Base-by-base conservation (phyloP, 2,113 vertebrate genomes). In the Origma solitaria region DNA sequence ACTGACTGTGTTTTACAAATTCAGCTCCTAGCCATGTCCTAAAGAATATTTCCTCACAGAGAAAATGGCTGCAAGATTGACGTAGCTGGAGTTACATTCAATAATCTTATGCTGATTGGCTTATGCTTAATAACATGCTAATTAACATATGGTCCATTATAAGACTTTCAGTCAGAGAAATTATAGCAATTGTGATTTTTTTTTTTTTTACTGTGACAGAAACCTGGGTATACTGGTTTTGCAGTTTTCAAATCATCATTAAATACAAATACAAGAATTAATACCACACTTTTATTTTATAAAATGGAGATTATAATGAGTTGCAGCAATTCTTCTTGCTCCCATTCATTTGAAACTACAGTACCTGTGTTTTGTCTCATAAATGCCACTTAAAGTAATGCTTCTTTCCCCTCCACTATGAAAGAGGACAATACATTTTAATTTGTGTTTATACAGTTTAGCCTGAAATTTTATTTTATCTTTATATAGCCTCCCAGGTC, bases 81-180 rank as follows among this genome's bases (percentile, higher is more conserved):
- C 1, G 2, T 56, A 83, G 16, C 14, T n/a, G 23, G 7, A 68
- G 44, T 64, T 24, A 17, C 27, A 40, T 47, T 47, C 11, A 69
- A n/a, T 24, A 73, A 31, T 4, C 0, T 3, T 31, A 35, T n/a
- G 8, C 2, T 68, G 23, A 33, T 45, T 70, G 81, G 0, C 18
- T 62, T 79, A 33, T 37, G 18, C 5, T 71, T 73, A 68, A 72
- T 61, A 66, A 58, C 40, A 37, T 22, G 5, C 1, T 82, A 70
- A 31, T 78, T 79, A 87, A 49, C 16, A 51, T 47, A 19, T 20
- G 12, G 4, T 80, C 7, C 22, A 31, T 82, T 90, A 16, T 79
- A 57, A 90, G 6, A 10, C 47, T 15, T 8, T 66, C 50, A 44
- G 11, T 76, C 35, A 45, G 25, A 86, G 24, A 75, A 50, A 9